Conservation (phyloP, 2,113 vertebrate genomes). For the Notothenia coriiceps region DNA sequence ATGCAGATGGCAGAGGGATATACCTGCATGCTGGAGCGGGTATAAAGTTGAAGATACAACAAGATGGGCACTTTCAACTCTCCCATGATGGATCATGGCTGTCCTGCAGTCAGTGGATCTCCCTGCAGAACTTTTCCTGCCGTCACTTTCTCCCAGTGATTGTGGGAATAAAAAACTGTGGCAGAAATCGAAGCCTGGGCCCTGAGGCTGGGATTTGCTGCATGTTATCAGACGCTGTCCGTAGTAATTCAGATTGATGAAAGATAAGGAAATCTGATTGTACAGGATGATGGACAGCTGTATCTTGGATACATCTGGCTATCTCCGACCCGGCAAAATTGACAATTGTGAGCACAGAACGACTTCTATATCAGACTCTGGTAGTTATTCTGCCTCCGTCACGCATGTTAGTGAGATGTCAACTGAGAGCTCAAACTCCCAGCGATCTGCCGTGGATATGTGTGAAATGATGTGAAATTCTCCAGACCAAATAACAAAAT, state of each 20-base stretch:
- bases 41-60: slow-evolving; percentile 25
- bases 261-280: slow-evolving; percentile 75
- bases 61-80: slow-evolving; percentile 23
- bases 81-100: slow-evolving; percentile 33
- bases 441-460: slow-evolving; percentile 35
- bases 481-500: slow-evolving; percentile 65
- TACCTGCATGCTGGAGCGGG: slow-evolving; percentile 18
- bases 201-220: slow-evolving; percentile 54
- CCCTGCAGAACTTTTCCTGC: slow-evolving; percentile 33
- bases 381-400: slow-evolving; percentile 72
- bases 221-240: slow-evolving; percentile 65
- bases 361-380: slow-evolving; percentile 70
- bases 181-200: neutral
- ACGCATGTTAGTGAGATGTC: slow-evolving; percentile 79
- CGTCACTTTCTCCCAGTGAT: slow-evolving; percentile 38
- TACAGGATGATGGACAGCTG: slow-evolving; percentile 78
- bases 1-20: slow-evolving; percentile 27
- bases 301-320: slow-evolving; percentile 72
- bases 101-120: slow-evolving; percentile 19
- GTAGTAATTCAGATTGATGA: slow-evolving; percentile 77
- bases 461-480: slow-evolving; percentile 73
- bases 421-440: slow-evolving; percentile 63
- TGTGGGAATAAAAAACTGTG: slow-evolving; percentile 55
- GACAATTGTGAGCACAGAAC: slow-evolving; percentile 60
- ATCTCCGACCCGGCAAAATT: slow-evolving; percentile 65